Base-by-base conservation (phyloP, 2,113 vertebrate genomes). In the Vicugna pacos region DNA sequence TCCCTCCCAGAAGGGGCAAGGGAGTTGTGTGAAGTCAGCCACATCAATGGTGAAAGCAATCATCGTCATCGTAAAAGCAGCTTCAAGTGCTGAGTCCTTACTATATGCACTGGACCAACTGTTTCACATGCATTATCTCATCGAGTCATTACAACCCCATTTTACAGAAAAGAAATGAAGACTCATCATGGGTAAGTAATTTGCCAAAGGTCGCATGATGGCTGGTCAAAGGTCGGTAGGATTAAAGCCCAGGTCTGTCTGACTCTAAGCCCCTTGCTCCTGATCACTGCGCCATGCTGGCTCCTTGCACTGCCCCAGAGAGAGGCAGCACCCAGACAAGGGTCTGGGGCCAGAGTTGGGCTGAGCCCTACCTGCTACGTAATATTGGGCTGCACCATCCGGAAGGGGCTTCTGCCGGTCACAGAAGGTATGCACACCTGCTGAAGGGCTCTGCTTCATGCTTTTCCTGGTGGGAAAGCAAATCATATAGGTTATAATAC, bases 371-470 rank as follows among this genome's bases (percentile, higher is more conserved):
- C 99, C 99, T 99, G 99, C 99, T 42, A 99, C 99, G 15, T 99
- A 99, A 98, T 99, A 99, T 98, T 99, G 99, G 2, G 99, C 99
- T 0, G 99, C 99, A 20, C 99, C 99, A 0, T 99, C 99, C 0
- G 99, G 99, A 91, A 99, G 99, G 19, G 99, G 99, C 42, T 99
- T 99, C 98, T 99, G 99, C 48, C 98, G 98, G 83, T 99, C 99
- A 83, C 99, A 99, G 98, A 99, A 99, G 0, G 99, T 99, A 96
- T 99, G 99, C 64, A 99, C 99, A 9, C 99, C 99, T 56, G 99
- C 99, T 2, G 99, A 98, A 42, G 99, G 99, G 87, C 98, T 99
- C 98, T 99, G 99, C 98, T 98, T 99, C 98, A 99, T 96, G 96
- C 99, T 99, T 95, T 99, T 99, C 96, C 99, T 99, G 54, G 56